Conservation (phyloP, 1,140 invertebrate genomes). For the Pseudomyrmex dendroicus region DNA sequence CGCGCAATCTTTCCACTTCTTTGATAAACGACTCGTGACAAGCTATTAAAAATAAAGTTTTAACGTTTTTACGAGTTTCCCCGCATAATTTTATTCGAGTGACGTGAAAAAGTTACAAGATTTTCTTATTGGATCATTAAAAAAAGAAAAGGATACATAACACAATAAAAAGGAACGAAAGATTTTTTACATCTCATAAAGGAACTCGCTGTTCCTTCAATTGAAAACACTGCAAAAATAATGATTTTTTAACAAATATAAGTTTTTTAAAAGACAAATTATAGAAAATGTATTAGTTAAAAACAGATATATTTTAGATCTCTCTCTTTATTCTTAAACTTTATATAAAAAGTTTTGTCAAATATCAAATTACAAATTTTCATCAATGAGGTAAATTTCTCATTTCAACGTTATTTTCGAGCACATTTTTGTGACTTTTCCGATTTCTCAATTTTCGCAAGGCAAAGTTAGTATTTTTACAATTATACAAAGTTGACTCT, state of each 20-base stretch:
- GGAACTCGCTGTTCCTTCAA: too few species aligned
- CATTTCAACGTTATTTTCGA: constrained; percentile 31
- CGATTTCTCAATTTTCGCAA: constrained; percentile 38
- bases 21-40: constrained; percentile 17
- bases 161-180: not conserved
- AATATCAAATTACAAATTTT: constrained; percentile 1
- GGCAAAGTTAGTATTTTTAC: not conserved
- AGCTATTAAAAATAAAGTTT: constrained; percentile 30
- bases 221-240: too few species aligned
- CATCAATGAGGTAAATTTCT: constrained; percentile 56
- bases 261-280: not conserved
- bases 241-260: not conserved
- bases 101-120: not conserved
- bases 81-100: not conserved
- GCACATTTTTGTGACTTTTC: constrained; percentile 33
- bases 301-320: not conserved
- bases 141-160: not conserved
- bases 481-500: not conserved
- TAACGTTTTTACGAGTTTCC: not conserved
- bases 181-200: not conserved
- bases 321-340: not conserved
- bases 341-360: constrained; percentile 14
- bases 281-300: not conserved
- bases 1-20: not conserved
- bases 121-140: not conserved